These are phyloP conservation scores for Heliconius himera DNA, from an alignment of 1,140 invertebrate species.

Conservation along the genomic window DNA sequence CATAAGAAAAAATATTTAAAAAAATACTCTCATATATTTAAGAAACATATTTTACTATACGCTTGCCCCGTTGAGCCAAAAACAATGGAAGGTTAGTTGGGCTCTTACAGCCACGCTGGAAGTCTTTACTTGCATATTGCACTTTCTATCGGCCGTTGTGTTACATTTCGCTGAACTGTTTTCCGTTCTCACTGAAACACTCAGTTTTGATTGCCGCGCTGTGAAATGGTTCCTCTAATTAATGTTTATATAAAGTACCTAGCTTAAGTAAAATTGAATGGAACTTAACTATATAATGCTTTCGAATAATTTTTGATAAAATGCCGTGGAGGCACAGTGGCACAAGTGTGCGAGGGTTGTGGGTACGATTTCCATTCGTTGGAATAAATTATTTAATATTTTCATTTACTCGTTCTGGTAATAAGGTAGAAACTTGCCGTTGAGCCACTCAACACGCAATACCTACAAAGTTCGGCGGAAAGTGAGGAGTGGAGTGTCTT, in stretches of 20 bases:
- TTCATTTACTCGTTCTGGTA: too few relatives aligned
- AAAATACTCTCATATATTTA: background rate
- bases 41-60: slow-evolving; percentile 7
- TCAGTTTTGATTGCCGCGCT: background rate
- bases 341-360: too few relatives aligned
- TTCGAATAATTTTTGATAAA: too few relatives aligned
- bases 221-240: background rate
- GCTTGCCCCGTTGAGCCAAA: slow-evolving; percentile 33
- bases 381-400: too few relatives aligned
- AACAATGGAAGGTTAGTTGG: slow-evolving; percentile 41
- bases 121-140: slow-evolving; percentile 39
- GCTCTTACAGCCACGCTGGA: slow-evolving; percentile 37
- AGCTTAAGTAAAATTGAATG: background rate
- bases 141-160: slow-evolving; percentile 32
- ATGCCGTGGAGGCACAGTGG: too few relatives aligned
- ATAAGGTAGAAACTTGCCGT: too few relatives aligned
- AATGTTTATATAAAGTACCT: background rate
- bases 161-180: slow-evolving; percentile 22
- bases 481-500: too few relatives aligned
- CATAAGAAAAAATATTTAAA: background rate
- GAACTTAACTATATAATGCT: background rate
- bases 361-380: too few relatives aligned
- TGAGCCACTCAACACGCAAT: too few relatives aligned
- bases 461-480: too few relatives aligned
- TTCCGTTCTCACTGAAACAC: background rate